Conservation (phyloP, 2,888 invertebrate genomes). For the Salticus scenicus region DNA sequence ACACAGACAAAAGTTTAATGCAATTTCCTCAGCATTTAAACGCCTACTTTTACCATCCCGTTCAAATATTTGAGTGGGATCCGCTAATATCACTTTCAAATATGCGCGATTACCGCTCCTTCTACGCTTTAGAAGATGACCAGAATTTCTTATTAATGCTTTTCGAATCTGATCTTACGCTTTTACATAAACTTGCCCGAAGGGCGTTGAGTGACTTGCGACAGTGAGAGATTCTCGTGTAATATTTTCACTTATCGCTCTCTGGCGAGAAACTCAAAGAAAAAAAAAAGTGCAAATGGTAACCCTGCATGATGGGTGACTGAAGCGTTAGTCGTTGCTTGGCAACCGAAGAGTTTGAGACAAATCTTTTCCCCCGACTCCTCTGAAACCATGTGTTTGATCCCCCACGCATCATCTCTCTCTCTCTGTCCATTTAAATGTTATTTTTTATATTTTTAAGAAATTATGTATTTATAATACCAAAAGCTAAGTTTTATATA, state of each 20-base stretch:
- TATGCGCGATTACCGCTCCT: neutral
- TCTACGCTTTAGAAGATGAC: neutral
- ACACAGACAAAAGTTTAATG: no score
- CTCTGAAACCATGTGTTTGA: conserved; percentile 1
- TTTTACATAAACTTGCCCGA: neutral
- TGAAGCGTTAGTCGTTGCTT: conserved; percentile 62
- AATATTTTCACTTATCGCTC: neutral
- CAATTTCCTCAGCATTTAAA: no score
- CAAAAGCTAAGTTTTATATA: no score
- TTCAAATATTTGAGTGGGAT: neutral
- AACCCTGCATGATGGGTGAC: conserved; percentile 44
- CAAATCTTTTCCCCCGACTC: neutral
- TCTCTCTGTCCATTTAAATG: neutral
- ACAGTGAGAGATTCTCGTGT: neutral
- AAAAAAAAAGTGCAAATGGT: no score
- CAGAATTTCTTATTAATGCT: neutral
- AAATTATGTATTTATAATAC: neutral
- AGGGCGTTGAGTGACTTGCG: neutral
- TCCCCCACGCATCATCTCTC: neutral
- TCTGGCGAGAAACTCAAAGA: conserved; percentile 40
- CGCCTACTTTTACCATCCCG: neutral
- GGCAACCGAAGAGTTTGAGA: conserved; percentile 60
- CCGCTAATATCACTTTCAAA: neutral
- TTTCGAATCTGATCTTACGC: neutral
- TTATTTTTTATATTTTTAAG: neutral